These are phyloP conservation scores for Podilymbus podiceps DNA, from an alignment of 2,113 vertebrate species.

Conservation along the genomic window DNA sequence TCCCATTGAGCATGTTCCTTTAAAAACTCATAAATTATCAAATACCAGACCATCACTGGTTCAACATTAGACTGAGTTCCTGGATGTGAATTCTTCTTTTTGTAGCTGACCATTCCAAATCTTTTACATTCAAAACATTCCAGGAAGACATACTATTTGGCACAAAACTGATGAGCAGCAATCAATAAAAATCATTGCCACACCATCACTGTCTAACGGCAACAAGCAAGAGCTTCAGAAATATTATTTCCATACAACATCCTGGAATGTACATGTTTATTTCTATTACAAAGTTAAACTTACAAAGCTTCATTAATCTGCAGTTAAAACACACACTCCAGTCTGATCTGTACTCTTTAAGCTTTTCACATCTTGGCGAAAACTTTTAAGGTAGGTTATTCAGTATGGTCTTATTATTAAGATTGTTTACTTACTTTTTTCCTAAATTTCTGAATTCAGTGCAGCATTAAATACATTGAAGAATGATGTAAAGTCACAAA, in stretches of 20 bases:
- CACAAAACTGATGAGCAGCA: neutral
- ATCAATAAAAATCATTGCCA: neutral
- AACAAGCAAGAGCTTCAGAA: neutral
- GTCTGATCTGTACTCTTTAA: neutral
- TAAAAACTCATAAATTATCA: neutral
- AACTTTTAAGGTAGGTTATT: neutral
- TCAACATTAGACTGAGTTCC: neutral
- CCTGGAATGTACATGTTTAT: neutral
- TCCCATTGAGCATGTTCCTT: neutral
- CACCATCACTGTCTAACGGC: neutral
- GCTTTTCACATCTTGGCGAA: neutral
- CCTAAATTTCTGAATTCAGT: neutral
- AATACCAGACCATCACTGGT: neutral
- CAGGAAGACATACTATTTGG: neutral
- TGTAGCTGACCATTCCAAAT: neutral
- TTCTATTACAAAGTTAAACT: neutral
- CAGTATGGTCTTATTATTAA: neutral
- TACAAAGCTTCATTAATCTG: neutral
- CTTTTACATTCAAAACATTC: neutral
- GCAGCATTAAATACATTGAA: neutral
- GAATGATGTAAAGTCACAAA: neutral
- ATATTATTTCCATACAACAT: neutral
- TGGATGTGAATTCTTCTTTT: neutral
- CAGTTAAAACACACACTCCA: neutral
- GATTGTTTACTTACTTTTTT: neutral